Percentiles rank a stretch among this genome's conserved stretches.
Conservation (phyloP, 2,888 invertebrate species). For the Thalpophila matura region DNA sequence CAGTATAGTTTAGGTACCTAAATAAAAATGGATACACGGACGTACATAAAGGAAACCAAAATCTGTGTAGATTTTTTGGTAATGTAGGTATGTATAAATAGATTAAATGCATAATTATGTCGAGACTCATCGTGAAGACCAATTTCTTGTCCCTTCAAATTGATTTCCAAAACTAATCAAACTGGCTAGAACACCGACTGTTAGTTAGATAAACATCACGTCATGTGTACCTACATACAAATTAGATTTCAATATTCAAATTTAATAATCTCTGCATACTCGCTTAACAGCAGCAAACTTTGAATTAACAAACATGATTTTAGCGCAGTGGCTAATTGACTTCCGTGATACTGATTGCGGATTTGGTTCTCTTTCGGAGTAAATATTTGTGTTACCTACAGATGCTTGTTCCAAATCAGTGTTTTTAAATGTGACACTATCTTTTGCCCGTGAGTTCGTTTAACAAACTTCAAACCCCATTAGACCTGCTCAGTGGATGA, state of each 20-base stretch:
- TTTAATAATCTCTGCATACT: conserved; percentile 15
- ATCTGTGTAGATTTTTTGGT: too few relatives aligned
- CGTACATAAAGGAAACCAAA: too few relatives aligned
- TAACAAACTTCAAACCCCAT: too few relatives aligned
- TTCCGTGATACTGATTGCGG: conserved; percentile 14
- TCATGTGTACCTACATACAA: conserved; percentile 32
- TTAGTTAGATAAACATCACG: conserved; percentile 32
- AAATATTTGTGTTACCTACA: conserved; percentile 5
- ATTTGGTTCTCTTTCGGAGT: conserved; percentile 4
- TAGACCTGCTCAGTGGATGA: too few relatives aligned
- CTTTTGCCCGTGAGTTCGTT: too few relatives aligned
- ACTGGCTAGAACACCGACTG: conserved; percentile 35
- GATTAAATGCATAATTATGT: too few relatives aligned
- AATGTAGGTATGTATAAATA: too few relatives aligned
- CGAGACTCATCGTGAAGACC: too few relatives aligned
- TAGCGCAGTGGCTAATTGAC: conserved; percentile 12
- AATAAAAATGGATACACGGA: too few relatives aligned
- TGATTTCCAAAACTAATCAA: conserved; percentile 23
- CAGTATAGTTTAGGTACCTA: too few relatives aligned
- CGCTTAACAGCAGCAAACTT: conserved; percentile 30
- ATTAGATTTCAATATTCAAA: conserved; percentile 45
- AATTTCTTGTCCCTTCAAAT: background rate
- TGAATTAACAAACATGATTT: conserved; percentile 25
- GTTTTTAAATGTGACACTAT: too few relatives aligned
- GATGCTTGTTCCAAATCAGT: background rate